phyloP scores from a whole-genome alignment of 2,888 invertebrate species.

The Melitaea athalia region DNA sequence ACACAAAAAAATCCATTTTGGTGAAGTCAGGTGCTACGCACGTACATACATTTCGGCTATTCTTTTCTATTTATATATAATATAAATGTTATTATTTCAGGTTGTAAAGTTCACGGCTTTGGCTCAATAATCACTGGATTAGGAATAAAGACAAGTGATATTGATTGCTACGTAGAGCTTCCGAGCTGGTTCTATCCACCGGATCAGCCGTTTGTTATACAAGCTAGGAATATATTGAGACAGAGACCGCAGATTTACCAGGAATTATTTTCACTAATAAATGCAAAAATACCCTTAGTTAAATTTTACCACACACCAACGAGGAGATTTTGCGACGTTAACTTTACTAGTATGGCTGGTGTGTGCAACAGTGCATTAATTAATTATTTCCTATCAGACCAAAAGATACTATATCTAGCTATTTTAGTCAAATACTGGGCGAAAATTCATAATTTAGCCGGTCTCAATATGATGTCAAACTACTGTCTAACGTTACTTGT shows the following conservation, averaged over 20 bases:
- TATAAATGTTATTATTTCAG: slow-evolving; percentile 54
- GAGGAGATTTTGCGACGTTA: slow-evolving; percentile 86
- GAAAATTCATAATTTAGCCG: slow-evolving; percentile 81
- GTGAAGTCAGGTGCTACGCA: too few species aligned
- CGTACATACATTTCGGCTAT: too few species aligned
- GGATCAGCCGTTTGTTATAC: slow-evolving; percentile 41
- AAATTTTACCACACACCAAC: slow-evolving; percentile 85
- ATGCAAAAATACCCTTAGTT: slow-evolving; percentile 89
- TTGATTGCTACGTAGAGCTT: slow-evolving; percentile 85
- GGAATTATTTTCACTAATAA: slow-evolving; percentile 78
- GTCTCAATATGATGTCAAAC: slow-evolving; percentile 78
- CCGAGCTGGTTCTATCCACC: slow-evolving; percentile 44
- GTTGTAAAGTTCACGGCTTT: slow-evolving; percentile 78
- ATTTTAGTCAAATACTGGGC: slow-evolving; percentile 90
- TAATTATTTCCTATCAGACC: slow-evolving; percentile 81
- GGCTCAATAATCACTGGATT: slow-evolving; percentile 89
- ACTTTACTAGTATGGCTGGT: slow-evolving; percentile 85
- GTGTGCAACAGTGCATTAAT: slow-evolving; percentile 86
- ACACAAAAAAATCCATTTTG: too few species aligned
- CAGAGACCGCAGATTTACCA: slow-evolving; percentile 45
- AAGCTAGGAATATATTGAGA: slow-evolving; percentile 65
- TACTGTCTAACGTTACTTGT: slow-evolving; percentile 86
- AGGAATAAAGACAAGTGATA: slow-evolving; percentile 86
- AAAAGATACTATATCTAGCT: slow-evolving; percentile 81
- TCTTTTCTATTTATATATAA: too few species aligned